phyloP scores from a whole-genome alignment of 2,797 vertebrate species.

The Notoglanidium macrostoma region DNA sequence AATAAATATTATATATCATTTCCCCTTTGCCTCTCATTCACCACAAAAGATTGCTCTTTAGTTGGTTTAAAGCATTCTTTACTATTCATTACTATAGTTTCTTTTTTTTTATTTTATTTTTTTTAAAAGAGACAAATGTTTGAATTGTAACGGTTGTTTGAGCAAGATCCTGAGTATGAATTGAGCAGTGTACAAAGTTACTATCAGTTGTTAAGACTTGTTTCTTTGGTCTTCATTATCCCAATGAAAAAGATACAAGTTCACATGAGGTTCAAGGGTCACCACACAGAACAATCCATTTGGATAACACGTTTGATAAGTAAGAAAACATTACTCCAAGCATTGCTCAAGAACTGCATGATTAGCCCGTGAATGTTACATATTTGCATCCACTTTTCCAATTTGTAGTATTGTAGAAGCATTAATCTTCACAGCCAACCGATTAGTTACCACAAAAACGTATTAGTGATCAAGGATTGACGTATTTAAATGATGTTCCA shows the following conservation, averaged over 20 bases:
- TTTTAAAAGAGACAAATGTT: background rate
- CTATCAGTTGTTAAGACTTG: background rate
- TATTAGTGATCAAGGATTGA: background rate
- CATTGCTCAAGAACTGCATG: background rate
- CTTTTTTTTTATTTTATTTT: background rate
- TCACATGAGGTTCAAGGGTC: background rate
- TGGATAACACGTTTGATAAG: background rate
- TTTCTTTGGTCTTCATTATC: background rate
- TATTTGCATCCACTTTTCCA: background rate
- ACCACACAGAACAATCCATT: background rate
- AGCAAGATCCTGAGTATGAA: background rate
- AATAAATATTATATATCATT: background rate
- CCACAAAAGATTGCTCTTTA: background rate
- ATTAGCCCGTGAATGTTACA: background rate
- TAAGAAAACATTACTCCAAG: background rate
- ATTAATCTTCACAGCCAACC: background rate
- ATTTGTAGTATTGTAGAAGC: background rate
- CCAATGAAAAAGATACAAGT: background rate
- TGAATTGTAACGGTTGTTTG: background rate
- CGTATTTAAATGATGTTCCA: background rate
- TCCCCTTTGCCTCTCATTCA: background rate
- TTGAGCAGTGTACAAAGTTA: background rate
- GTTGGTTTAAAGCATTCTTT: background rate
- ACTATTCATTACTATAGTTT: background rate
- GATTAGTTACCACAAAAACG: background rate